A percentile compares a stretch with the other conserved stretches of the same genome.
These are phyloP conservation scores for Tethya wilhelma DNA, from an alignment of 37 sponge, comb jelly and placozoan species.

Conservation along the genomic window DNA sequence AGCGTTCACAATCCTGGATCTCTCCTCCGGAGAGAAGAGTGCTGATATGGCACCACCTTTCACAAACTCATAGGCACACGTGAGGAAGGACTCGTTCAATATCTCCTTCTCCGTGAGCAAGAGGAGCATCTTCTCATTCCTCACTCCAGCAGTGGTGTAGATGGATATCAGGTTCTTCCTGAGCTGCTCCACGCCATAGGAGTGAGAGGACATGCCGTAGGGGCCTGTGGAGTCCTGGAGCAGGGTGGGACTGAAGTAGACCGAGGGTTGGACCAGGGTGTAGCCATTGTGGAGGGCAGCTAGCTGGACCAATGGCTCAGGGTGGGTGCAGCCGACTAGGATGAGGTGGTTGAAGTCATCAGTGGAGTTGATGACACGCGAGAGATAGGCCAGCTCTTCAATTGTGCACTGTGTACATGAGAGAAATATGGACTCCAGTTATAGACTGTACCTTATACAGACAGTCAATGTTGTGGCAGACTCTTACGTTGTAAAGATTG, in stretches of 20 bases:
- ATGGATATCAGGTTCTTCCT: constrained; percentile 37
- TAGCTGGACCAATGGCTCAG: constrained; percentile 44
- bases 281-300: constrained; percentile 43
- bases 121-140: constrained; percentile 59
- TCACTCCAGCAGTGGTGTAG: constrained; percentile 64
- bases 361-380: constrained; percentile 33
- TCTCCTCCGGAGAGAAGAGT: constrained; percentile 81
- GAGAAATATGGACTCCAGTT: neutral
- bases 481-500: constrained; percentile 46
- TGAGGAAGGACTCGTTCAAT: constrained; percentile 42
- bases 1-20: constrained; percentile 64
- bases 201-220: neutral
- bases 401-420: constrained; percentile 20
- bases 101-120: constrained; percentile 45
- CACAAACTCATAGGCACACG: constrained; percentile 67
- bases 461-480: neutral
- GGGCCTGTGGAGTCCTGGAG: neutral
- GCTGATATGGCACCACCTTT: constrained; percentile 66
- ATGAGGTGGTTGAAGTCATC: constrained; percentile 48
- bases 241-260: constrained; percentile 20
- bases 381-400: constrained; percentile 39
- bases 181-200: constrained; percentile 27
- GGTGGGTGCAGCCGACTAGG: constrained; percentile 58
- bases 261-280: constrained; percentile 43
- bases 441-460: neutral